Evolutionary conservation across 2,888 invertebrate species (phyloP), one percentile per base, ranked within the genome.

Genomic region (Andricus curvator): DNA sequence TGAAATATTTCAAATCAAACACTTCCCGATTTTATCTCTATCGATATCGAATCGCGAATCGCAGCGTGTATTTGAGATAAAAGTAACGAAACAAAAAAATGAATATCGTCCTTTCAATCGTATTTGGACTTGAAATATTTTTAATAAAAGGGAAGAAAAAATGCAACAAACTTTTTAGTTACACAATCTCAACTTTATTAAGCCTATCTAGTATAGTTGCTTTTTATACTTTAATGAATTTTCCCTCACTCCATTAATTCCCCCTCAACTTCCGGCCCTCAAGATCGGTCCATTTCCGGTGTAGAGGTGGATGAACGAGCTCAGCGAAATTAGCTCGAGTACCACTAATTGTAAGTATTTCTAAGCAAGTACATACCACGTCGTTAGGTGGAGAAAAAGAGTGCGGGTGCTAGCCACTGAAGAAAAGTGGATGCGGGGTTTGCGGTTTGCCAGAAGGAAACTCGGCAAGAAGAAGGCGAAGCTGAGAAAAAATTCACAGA

Each of bases 301-400:
- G 13, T 11, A 56, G 51, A 20, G n/a, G 56, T 29, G 9, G 11
- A 74, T 74, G 29, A 48, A 68, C 15, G 44, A 48, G 8, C 48
- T 70, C 48, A 70, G 70, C 70, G 44, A 74, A 60, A 60, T 74
- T 74, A 56, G 56, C 51, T 74, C 6, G 56, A 74, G 56, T 74
- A 74, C 74, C 51, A 70, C 51, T 70, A 70, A 70, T 70, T 70
- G 70, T 70, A 70, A 70, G 70, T 70, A 70, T 70, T 70, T 70
- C 48, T 70, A 51, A 74, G 74, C 33, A 74, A 70, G 51, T 74
- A 74, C 29, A 25, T 29, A 64, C 56, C 33, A 74, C 56, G n/a
- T 74, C 74, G 37, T 74, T 56, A 56, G 33, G 29, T 48, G 25
- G 25, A 17, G 68, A 25, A 15, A 15, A 44, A 44, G 48, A 25